These are phyloP conservation scores for Prionailurus bengalensis DNA, from an alignment of 2,113 vertebrate species.

Conservation along the genomic window DNA sequence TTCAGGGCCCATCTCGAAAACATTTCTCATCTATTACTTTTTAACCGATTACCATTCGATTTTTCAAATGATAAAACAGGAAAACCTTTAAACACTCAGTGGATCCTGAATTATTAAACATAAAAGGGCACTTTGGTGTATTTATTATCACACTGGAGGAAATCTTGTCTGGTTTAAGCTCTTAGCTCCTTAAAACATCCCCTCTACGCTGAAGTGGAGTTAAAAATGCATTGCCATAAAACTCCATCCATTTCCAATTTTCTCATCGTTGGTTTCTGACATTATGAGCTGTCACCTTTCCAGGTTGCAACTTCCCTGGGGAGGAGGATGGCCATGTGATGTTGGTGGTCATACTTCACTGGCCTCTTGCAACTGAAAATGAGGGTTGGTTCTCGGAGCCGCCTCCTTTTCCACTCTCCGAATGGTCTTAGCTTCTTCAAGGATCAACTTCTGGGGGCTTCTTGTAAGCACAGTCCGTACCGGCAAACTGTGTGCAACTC, in stretches of 20 bases:
- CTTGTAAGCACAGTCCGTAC: not conserved
- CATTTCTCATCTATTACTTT: slow-evolving; percentile 77
- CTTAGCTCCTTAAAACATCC: slow-evolving; percentile 82
- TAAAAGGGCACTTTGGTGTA: slow-evolving; percentile 85
- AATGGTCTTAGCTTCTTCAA: not conserved
- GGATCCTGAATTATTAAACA: slow-evolving; percentile 89
- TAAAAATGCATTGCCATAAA: slow-evolving; percentile 78
- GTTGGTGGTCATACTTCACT: not conserved
- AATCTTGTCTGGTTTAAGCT: slow-evolving; percentile 85
- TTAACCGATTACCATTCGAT: slow-evolving; percentile 82
- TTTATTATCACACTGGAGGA: slow-evolving; percentile 86
- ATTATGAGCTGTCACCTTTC: slow-evolving; percentile 62
- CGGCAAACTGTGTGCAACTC: accelerated
- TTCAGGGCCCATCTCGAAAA: slow-evolving; percentile 4
- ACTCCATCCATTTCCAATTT: slow-evolving; percentile 57
- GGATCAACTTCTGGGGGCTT: not conserved
- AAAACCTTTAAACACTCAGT: slow-evolving; percentile 85
- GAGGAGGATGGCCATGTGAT: not conserved
- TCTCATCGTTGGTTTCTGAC: slow-evolving; percentile 42
- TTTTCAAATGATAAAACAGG: slow-evolving; percentile 85
- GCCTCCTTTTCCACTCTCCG: not conserved
- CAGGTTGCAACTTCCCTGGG: not conserved
- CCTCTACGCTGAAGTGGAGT: slow-evolving; percentile 72
- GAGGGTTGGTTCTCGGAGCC: not conserved
- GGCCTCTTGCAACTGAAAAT: not conserved